Evolutionary conservation across 2,888 invertebrate species (phyloP), one percentile per base, ranked within the genome.

Genomic region (Bimastos eiseni): DNA sequence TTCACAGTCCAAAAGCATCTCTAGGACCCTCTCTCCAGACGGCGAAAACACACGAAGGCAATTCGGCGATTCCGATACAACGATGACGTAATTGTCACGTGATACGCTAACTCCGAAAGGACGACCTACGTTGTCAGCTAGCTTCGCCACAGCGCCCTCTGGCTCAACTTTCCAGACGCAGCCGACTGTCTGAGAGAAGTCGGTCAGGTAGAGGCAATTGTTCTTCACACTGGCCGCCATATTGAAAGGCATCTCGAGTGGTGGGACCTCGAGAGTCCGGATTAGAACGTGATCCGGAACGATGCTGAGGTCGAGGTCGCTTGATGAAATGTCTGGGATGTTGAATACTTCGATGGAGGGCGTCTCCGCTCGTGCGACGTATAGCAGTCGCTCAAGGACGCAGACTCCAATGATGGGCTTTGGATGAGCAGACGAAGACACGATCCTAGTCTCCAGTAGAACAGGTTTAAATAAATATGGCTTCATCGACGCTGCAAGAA

Each of bases 251-350:
- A 84, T 83, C 83, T 83, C 86, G 19, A 90, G 17, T 8, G 8
- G 37, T 13, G 90, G 19, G 30, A 84, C n/a, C 8, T 90, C n/a
- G 49, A 90, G n/a, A n/a, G 37, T 36, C 24, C 86, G 83, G 24
- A 83, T 30, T 17, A 84, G 41, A 24, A 37, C 84, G 44, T 90
- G 90, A 84, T 90, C 90, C 24, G 83, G 84, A 38, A 84, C 34
- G n/a, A n/a, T n/a, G 8, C n/a, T 89, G 21, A 33, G 37, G 49
- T 21, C 19, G 49, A 33, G 33, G 13, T 33, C n/a, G 49, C 6
- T 36, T 33, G 90, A 83, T 33, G 90, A 55, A 34, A 90, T 84
- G 86, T 90, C 90, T 36, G 90, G 90, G 41, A 90, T 90, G 83
- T 5, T 37, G 41, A 83, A 90, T 30, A 90, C 37, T 33, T 90